Evolutionary conservation across 2,113 vertebrate species (phyloP), one percentile per base, ranked within the genome.

Genomic region (Cyanocitta stelleri): DNA sequence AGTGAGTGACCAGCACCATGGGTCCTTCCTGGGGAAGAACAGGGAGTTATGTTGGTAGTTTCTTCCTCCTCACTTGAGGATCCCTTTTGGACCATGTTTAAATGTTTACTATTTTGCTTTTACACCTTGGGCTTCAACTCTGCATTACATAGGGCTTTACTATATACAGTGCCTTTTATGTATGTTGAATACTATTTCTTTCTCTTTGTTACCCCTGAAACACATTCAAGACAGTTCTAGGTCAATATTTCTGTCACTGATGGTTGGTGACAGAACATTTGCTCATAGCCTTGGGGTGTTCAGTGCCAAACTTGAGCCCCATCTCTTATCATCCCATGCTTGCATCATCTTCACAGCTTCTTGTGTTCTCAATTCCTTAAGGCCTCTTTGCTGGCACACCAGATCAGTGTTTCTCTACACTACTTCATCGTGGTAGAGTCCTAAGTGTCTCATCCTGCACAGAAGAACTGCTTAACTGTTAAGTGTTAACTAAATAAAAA

Each of bases 1-100:
- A 6, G 14, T 3, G 3, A 35, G 33, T 58, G 16, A 71, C 22
- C 82, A 66, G 13, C 16, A 56, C 21, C 37, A 20, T 0, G 0
- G 30, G 10, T 44, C 18, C 14, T 74, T 82, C 77, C 73, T 27
- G 10, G 6, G 69, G 14, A 77, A 20, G 32, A 74, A 33, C 22
- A 35, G 13, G 16, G 20, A 62, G 3, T 55, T 68, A 6, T 20
- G 27, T 7, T 32, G 29, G 19, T 14, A 18, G 11, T 30, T 73
- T 58, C 14, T 83, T 59, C 58, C 67, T 88, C 67, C 39, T 71
- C 43, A 11, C 16, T 41, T 6, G 2, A 73, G 4, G 10, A 52
- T 71, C 10, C 12, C 11, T 20, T n/a, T n/a, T 29, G 15, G 7
- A 8, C 11, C 3, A 0, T 29, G n/a, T 61, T 52, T 26, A 48